phyloP scores from a whole-genome alignment of 2,888 invertebrate species.

The Cacoxenus indagator region DNA sequence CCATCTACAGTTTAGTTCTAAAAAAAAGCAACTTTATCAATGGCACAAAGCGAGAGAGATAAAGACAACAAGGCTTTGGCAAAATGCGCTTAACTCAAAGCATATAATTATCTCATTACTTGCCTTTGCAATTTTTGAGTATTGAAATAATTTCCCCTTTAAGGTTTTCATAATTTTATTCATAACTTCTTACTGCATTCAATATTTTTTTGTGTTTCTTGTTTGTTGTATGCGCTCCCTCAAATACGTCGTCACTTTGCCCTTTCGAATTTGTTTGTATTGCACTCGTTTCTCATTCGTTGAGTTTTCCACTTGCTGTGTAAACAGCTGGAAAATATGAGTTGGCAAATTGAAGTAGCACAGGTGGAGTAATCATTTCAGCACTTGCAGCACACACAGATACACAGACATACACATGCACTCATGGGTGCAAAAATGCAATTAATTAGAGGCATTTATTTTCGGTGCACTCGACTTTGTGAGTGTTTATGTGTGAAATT shows the following conservation, averaged over 20 bases:
- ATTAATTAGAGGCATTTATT: slow-evolving; percentile 63
- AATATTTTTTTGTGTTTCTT: too few species aligned
- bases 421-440: slow-evolving; percentile 62
- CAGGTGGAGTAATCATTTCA: slow-evolving; percentile 12
- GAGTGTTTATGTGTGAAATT: slow-evolving; percentile 28
- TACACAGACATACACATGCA: slow-evolving; percentile 25
- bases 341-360: slow-evolving; percentile 1
- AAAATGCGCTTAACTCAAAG: too few species aligned
- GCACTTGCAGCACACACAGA: background rate
- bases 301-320: slow-evolving; percentile 2
- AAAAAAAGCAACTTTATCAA: background rate
- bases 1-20: too few species aligned
- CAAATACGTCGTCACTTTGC: too few species aligned
- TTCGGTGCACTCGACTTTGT: slow-evolving; percentile 53
- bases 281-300: slow-evolving; percentile 5
- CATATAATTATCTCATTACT: too few species aligned
- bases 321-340: slow-evolving; percentile 14
- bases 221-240: background rate
- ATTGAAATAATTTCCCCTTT: too few species aligned
- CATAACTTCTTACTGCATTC: background rate
- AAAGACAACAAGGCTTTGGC: too few species aligned
- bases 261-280: background rate
- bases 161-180: too few species aligned
- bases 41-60: too few species aligned
- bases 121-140: too few species aligned